Evolutionary conservation across 92 coral and sea anemone species (phyloP), one percentile per base, ranked within the genome.

Genomic region (Micromussa lordhowensis): DNA sequence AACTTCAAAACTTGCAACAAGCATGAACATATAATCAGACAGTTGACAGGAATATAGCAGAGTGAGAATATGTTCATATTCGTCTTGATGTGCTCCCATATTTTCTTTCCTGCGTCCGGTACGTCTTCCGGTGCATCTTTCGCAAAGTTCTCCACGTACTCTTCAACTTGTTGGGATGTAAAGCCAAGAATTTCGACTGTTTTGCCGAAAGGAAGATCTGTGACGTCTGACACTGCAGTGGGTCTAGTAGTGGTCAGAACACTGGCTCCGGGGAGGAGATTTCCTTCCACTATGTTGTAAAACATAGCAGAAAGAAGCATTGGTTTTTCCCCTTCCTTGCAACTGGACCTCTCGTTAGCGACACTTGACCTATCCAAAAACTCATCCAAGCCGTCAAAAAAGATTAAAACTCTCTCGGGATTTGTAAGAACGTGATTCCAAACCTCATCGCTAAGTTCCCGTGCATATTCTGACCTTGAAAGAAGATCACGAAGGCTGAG

Each of bases 381-480:
- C 59, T 88, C 92, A 57, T 92, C 94, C 4, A 92, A 5, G 44
- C 94, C 94, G 70, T 92, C 94, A 16, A 92, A 92, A 51, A 92
- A 32, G 0, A 92, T 57, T 17, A 88, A 78, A 16, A 79, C 85
- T 54, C 74, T 74, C 5, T 31, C 48, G 24, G 94, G 92, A 68
- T 88, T 70, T 5, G 68, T 21, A 1, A 8, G 9, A 12, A 89
- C 59, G 34, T 59, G 40, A 17, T 58, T 19, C 71, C 81, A 91
- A 22, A 88, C 75, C 72, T 26, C 80, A 28, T 92, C 68, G 4
- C 2, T 5, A 15, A 49, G 4, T 10, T 3, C 1, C 4, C 2
- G 49, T 15, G 69, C 11, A 31, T 49, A 35, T 31, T 59, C 81
- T 14, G 88, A 48, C 0, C 13, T 29, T 19, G 28, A 22, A 14